Percentiles rank a stretch among this genome's conserved stretches.
phyloP scores from a whole-genome alignment of 2,888 invertebrate species.

The Drosophila cracens region DNA sequence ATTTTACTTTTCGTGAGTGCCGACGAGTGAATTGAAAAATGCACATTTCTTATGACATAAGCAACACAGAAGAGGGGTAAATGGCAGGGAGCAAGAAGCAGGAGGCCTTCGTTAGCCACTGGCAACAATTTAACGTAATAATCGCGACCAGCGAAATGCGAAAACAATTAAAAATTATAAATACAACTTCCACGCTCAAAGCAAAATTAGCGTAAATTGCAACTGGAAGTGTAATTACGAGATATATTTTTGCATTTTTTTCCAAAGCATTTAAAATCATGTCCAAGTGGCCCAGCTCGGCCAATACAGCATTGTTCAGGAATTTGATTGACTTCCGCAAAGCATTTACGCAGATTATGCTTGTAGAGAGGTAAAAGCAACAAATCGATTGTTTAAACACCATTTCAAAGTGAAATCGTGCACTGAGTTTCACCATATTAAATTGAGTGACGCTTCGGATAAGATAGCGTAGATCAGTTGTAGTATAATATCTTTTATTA shows the following conservation, averaged over 20 bases:
- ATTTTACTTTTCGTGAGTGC: constrained; percentile 67
- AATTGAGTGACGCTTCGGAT: constrained; percentile 8
- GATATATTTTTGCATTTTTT: constrained; percentile 44
- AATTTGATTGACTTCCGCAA: constrained; percentile 65
- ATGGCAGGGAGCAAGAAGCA: constrained; percentile 3
- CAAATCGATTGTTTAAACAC: constrained; percentile 36
- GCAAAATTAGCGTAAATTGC: constrained; percentile 57
- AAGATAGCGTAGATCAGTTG: background rate
- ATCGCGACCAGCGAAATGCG: constrained; percentile 48
- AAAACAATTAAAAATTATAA: constrained; percentile 58
- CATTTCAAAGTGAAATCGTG: constrained; percentile 52
- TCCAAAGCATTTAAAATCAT: constrained; percentile 27
- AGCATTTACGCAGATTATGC: constrained; percentile 61
- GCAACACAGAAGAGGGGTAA: background rate
- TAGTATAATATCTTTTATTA: background rate
- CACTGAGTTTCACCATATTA: constrained; percentile 40
- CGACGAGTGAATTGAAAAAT: constrained; percentile 6
- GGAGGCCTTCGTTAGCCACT: constrained; percentile 17
- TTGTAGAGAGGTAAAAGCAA: constrained; percentile 40
- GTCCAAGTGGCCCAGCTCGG: constrained; percentile 23
- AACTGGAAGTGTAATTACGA: constrained; percentile 60
- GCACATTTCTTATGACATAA: constrained; percentile 62
- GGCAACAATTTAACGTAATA: constrained; percentile 51
- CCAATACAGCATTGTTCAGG: constrained; percentile 46
- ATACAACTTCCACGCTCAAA: constrained; percentile 50